A percentile compares a stretch with the other conserved stretches of the same genome.
Evolutionary conservation across 30 jellyfish, hydroid and myxozoan genomes (phyloP).

Genomic region (Rhopilema esculentum): DNA sequence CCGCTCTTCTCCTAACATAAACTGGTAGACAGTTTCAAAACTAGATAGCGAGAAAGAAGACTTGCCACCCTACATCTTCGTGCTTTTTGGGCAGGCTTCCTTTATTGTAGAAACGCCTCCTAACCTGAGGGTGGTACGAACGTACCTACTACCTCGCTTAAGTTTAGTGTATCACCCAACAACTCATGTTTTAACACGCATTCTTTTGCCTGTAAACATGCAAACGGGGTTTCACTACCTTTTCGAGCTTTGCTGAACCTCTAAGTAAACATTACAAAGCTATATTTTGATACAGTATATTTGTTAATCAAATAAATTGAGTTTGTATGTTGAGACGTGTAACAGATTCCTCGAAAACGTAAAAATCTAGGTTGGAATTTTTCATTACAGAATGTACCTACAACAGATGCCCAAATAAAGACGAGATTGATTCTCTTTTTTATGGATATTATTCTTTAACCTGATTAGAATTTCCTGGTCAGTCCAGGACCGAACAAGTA

Average conservation of each 20-base stretch:
- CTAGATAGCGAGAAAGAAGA: too few relatives aligned
- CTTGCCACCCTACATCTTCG: too few relatives aligned
- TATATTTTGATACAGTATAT: not conserved
- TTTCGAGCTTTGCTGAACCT: not conserved
- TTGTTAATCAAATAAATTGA: not conserved
- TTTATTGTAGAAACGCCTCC: too few relatives aligned
- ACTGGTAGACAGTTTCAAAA: too few relatives aligned
- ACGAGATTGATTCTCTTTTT: not conserved
- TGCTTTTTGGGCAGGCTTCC: too few relatives aligned
- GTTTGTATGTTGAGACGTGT: not conserved
- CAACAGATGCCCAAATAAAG: not conserved
- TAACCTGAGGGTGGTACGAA: too few relatives aligned
- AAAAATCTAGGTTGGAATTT: not conserved
- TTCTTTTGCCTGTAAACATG: not conserved
- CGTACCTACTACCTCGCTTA: too few relatives aligned
- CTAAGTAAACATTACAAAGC: not conserved
- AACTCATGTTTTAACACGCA: not conserved
- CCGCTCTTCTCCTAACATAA: too few relatives aligned
- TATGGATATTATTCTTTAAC: not conserved
- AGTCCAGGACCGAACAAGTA: too few relatives aligned
- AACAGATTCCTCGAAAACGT: not conserved
- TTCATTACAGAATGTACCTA: too few relatives aligned
- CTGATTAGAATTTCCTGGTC: too few relatives aligned
- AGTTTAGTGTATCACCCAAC: too few relatives aligned
- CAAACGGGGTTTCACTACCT: not conserved